Conservation (phyloP, 1,140 invertebrate species). For the Cydia fagiglandana region DNA sequence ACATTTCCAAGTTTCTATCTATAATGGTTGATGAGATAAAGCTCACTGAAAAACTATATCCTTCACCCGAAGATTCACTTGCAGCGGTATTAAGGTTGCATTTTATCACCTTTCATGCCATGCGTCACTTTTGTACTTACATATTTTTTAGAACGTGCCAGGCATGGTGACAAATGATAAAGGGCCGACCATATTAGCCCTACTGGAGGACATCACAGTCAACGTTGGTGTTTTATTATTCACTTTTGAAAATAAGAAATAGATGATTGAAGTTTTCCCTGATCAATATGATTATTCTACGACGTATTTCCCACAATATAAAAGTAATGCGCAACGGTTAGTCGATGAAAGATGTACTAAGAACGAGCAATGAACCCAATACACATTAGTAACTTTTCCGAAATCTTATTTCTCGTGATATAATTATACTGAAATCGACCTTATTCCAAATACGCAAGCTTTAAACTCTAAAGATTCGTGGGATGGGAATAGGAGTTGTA, state of each 20-base stretch:
- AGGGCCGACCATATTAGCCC: too few relatives aligned
- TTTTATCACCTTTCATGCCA: too few relatives aligned
- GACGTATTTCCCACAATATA: slow-evolving; percentile 22
- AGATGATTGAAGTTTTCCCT: not conserved
- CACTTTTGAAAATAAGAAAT: not conserved
- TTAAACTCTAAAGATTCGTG: not conserved
- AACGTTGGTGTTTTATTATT: not conserved
- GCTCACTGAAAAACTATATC: too few relatives aligned
- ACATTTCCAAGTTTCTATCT: too few relatives aligned
- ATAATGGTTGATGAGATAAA: too few relatives aligned
- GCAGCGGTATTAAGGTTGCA: too few relatives aligned
- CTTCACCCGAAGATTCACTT: too few relatives aligned
- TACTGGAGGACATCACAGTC: too few relatives aligned
- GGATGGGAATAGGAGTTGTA: not conserved
- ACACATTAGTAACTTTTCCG: not conserved
- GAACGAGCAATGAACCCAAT: slow-evolving; percentile 27
- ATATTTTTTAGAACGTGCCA: too few relatives aligned
- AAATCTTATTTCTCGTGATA: not conserved
- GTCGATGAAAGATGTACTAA: slow-evolving; percentile 24
- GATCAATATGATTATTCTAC: not conserved
- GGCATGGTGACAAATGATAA: too few relatives aligned
- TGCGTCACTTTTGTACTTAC: too few relatives aligned
- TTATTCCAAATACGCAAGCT: not conserved
- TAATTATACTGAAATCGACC: not conserved
- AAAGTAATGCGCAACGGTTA: slow-evolving; percentile 14